Evolutionary conservation across 2,113 vertebrate genomes (phyloP).

Genomic region (Takifugu bimaculatus): DNA sequence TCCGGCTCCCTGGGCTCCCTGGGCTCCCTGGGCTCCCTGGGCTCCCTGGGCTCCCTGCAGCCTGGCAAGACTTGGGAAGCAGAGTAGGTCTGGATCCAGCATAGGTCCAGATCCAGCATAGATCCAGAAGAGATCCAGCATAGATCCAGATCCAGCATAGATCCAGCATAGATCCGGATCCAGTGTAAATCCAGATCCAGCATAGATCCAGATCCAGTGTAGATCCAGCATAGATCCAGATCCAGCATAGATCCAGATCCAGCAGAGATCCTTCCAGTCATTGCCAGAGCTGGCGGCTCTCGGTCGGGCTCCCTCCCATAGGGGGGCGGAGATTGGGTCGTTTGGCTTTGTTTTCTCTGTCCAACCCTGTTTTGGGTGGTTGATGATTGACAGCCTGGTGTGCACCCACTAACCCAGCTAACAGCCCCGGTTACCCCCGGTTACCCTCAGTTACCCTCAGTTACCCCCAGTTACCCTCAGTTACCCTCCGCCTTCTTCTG

Average conservation of each 20-base stretch:
- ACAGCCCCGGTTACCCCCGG: constrained; percentile 39
- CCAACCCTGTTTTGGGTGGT: not conserved
- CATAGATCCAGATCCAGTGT: no score
- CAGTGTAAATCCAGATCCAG: no score
- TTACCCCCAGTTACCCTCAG: not conserved
- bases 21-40: not conserved
- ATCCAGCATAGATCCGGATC: not conserved
- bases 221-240: no score
- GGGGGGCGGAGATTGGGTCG: not conserved
- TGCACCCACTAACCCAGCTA: constrained; percentile 38
- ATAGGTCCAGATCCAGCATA: not conserved
- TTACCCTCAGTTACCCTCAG: no score
- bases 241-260: not conserved
- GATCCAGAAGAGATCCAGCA: constrained; percentile 9
- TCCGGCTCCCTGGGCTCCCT: constrained; percentile 5
- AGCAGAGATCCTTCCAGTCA: constrained; percentile 7
- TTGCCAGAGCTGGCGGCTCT: not conserved
- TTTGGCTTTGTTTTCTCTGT: constrained; percentile 20
- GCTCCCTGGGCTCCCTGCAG: constrained; percentile 4
- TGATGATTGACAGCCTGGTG: not conserved
- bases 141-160: constrained; percentile 14
- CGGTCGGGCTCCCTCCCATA: not conserved
- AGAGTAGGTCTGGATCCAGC: not conserved
- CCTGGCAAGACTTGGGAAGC: constrained; percentile 21
- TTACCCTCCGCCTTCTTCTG: constrained; percentile 6